Percentiles rank a stretch among this genome's conserved stretches.
phyloP scores from a whole-genome alignment of 2,797 vertebrate species.

The Channa striata region DNA sequence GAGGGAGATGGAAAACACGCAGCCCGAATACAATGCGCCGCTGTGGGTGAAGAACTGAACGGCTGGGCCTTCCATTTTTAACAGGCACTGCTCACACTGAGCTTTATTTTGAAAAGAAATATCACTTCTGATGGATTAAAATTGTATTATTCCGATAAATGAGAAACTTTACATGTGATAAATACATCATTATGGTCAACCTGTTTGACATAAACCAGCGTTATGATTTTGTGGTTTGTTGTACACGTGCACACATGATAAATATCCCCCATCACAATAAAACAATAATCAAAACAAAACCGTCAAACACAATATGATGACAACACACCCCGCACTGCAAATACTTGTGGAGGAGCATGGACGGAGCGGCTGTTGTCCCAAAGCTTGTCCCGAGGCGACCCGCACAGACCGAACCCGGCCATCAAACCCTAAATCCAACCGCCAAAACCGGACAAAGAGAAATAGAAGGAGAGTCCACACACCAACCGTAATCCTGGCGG shows the following conservation, averaged over 20 bases:
- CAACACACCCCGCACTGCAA: conserved; percentile 66
- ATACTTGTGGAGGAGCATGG: conserved; percentile 63
- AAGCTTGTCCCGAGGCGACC: conserved; percentile 28
- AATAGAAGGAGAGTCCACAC: conserved; percentile 76
- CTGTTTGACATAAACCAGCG: not conserved
- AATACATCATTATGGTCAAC: not conserved
- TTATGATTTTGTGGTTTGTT: not conserved
- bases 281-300: not conserved
- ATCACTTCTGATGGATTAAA: not conserved
- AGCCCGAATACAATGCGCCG: conserved; percentile 48
- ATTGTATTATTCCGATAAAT: not conserved
- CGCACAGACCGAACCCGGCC: conserved; percentile 30
- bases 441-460: conserved; percentile 32
- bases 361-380: conserved; percentile 42
- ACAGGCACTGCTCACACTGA: not conserved
- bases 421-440: conserved; percentile 33
- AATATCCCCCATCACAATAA: not conserved
- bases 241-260: conserved; percentile 1
- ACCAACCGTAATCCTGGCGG: conserved; percentile 87
- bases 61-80: not conserved
- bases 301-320: conserved; percentile 40
- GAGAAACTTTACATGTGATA: not conserved
- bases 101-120: conserved; percentile 30
- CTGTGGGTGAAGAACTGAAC: conserved; percentile 7
- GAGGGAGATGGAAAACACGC: conserved; percentile 38